These are phyloP conservation scores for Heptranchias perlo DNA, from an alignment of 2,113 vertebrate species.

Conservation along the genomic window DNA sequence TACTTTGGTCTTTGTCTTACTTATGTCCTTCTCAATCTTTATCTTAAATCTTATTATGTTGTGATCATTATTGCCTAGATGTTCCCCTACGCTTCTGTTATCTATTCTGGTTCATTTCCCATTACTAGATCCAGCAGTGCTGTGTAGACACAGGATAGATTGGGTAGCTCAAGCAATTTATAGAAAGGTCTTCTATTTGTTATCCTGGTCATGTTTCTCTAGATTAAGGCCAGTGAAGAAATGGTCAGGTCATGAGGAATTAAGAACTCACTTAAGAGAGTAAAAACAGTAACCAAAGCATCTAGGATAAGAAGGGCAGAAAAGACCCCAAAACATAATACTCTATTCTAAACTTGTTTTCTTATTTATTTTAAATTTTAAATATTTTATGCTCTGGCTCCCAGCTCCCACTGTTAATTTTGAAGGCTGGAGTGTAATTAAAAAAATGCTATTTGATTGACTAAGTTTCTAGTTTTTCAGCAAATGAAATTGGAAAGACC, in stretches of 20 bases:
- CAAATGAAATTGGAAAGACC: background rate
- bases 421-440: background rate
- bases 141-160: background rate
- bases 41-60: too few species aligned
- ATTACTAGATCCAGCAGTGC: too few species aligned
- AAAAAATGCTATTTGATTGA: background rate
- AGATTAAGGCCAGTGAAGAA: too few species aligned
- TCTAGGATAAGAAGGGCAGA: background rate
- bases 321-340: background rate
- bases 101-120: too few species aligned
- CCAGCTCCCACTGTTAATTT: background rate
- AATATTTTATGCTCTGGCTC: constrained; percentile 35
- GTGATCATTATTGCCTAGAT: too few species aligned
- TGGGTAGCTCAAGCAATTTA: background rate
- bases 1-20: too few species aligned
- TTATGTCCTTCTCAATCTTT: too few species aligned
- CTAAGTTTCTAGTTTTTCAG: background rate
- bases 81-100: too few species aligned
- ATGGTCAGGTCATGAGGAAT: too few species aligned
- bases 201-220: background rate
- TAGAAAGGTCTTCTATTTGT: background rate
- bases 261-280: background rate
- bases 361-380: background rate
- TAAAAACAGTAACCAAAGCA: background rate
- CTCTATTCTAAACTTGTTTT: background rate